These are phyloP conservation scores for Adineta ricciae DNA, from an alignment of 2,888 invertebrate species.

Conservation along the genomic window DNA sequence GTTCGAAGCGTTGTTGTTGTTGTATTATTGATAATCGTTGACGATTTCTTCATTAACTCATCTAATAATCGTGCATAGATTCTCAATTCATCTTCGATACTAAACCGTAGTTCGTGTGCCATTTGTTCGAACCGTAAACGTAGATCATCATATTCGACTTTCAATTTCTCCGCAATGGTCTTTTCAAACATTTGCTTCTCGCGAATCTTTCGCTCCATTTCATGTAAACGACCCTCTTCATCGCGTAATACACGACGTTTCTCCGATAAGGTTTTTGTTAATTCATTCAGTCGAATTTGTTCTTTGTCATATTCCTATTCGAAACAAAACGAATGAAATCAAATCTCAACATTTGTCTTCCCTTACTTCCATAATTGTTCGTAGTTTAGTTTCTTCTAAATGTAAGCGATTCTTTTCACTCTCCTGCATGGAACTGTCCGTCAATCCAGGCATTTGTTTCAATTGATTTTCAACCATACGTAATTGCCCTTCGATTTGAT, in stretches of 20 bases:
- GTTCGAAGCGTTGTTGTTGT: not conserved
- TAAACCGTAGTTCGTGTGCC: conserved; percentile 10
- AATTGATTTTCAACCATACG: conserved; percentile 17
- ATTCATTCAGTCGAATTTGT: not conserved
- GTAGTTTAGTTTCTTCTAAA: not conserved
- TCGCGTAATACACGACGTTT: conserved; percentile 9
- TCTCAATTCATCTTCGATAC: conserved; percentile 17
- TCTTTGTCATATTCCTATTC: conserved; percentile 1
- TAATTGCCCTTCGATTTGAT: conserved; percentile 21
- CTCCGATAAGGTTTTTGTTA: not conserved
- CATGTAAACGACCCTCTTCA: not conserved
- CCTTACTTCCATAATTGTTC: not conserved
- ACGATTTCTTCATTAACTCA: conserved; percentile 7
- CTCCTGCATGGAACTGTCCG: not conserved
- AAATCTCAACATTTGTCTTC: not conserved
- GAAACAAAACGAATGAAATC: not conserved
- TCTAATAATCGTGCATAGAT: not conserved
- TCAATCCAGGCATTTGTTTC: not conserved
- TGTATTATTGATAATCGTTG: not conserved
- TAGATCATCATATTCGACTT: conserved; percentile 19
- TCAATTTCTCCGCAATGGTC: not conserved
- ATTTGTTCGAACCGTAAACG: not conserved
- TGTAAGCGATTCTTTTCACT: not conserved
- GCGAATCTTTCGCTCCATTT: not conserved
- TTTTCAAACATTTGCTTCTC: not conserved